phyloP scores from a whole-genome alignment of 1,140 invertebrate genomes.

The Hyposmocoma kahamanoa region DNA sequence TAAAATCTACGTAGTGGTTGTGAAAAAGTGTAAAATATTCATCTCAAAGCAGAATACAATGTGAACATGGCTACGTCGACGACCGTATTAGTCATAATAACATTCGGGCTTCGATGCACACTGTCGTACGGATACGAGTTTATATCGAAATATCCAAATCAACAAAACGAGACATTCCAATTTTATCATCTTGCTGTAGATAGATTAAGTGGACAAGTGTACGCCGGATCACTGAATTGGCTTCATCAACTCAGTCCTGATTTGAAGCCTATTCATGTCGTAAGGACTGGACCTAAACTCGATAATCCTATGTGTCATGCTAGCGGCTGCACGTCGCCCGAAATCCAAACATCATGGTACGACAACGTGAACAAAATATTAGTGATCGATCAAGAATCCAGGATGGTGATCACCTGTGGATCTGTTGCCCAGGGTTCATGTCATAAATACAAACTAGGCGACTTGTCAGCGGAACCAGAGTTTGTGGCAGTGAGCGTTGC shows the following conservation, averaged over 20 bases:
- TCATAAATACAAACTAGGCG: conserved; percentile 86
- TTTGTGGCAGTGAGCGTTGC: conserved; percentile 88
- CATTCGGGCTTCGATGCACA: conserved; percentile 57
- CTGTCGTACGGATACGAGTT: conserved; percentile 63
- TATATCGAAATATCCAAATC: conserved; percentile 66
- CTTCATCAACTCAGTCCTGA: conserved; percentile 86
- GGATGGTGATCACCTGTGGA: conserved; percentile 90
- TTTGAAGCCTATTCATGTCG: conserved; percentile 80
- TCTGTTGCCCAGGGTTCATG: conserved; percentile 92
- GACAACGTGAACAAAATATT: conserved; percentile 95
- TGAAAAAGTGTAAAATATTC: conserved; percentile 42
- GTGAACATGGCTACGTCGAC: conserved; percentile 60
- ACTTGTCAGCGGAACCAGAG: conserved; percentile 84
- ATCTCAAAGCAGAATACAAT: conserved; percentile 44
- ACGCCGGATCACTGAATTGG: conserved; percentile 88
- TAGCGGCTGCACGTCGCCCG: conserved; percentile 81
- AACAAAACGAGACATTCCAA: conserved; percentile 63
- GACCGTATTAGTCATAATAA: conserved; percentile 64
- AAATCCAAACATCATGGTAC: conserved; percentile 79
- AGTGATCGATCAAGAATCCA: conserved; percentile 87
- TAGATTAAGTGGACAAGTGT: conserved; percentile 77
- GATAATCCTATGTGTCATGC: conserved; percentile 93
- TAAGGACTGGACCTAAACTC: conserved; percentile 81
- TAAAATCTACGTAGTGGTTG: conserved; percentile 35
- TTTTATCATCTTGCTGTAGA: conserved; percentile 75